Evolutionary conservation across 2,888 invertebrate species (phyloP), one percentile per base, ranked within the genome.

Genomic region (Tachina grossa): DNA sequence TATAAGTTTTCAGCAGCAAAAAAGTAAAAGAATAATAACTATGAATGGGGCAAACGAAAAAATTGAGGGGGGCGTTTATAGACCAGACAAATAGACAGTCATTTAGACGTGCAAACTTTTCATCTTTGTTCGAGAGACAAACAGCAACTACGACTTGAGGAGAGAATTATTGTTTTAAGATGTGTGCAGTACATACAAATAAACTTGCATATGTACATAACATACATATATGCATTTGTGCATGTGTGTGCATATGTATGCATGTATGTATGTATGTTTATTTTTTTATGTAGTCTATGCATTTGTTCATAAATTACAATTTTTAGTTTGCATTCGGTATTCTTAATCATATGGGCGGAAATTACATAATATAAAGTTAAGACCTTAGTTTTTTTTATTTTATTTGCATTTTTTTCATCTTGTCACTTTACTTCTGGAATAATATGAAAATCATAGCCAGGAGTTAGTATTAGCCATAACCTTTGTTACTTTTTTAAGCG

Each of bases 71-170:
- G 74, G 74, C 74, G 83, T 77, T 72, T 77, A 61, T 55, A 61
- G 68, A 77, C 65, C 83, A 83, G 82, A 82, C 82, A 85, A 82
- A 82, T 78, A 85, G 78, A 82, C 82, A 82, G 49, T 72, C 79
- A 83, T 85, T 85, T 85, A 85, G 79, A 85, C 83, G 83, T 71
- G 83, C 59, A 79, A 85, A 85, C 79, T 79, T 83, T 83, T 85
- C 79, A 83, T 79, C 76, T 85, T 45, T 55, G 66, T 51, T 57
- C 11, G 55, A 51, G 49, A 57, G 43, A 51, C 45, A 72, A 80
- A 66, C 55, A 14, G 57, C 49, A 57, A 68, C 13, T 51, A 59
- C 49, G 53, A 31, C 59, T 63, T 39, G 66, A 63, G 49, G 31
- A 66, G 41, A 78, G 66, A 78, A 78, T 53, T 71, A 79, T 79